Evolutionary conservation across 2,888 invertebrate species (phyloP), one percentile per base, ranked within the genome.

Genomic region (Andrena marginata): DNA sequence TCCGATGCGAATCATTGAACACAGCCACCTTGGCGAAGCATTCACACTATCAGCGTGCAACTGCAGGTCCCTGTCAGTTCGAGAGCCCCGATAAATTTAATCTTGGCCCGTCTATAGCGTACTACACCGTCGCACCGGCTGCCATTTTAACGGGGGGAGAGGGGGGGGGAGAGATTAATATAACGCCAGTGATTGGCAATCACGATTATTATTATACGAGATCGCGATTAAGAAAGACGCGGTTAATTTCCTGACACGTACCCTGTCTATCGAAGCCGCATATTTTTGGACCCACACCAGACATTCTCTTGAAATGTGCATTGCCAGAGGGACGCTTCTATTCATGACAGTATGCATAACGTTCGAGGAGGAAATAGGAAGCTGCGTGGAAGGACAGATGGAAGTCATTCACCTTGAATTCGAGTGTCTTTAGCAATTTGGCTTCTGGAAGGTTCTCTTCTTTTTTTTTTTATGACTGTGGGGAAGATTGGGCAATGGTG

Each of bases 21-120:
- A 54, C 42, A 49, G 13, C 35, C 51, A 69, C n/a, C 54, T 71
- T 26, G 51, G 26, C 59, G 69, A 70, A 77, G 74, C 84, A 77
- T 87, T 87, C 87, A 76, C 51, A 67, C 65, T 75, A 78, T 74
- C 69, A 35, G 1, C 67, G 6, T 33, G 56, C 35, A 20, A 56
- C 33, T 23, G 26, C 29, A 42, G 23, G 42, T 60, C 49, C 20
- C n/a, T 48, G 64, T 63, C 69, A 35, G n/a, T n/a, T 33, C 51
- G 42, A 70, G 48, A 70, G 48, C 5, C 56, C 70, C 67, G 73
- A 87, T 87, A 80, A 85, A 87, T 87, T 87, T 77, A 83, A 87
- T 87, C 77, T 72, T 48, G 65, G 71, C 42, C 31, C 64, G 49
- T 56, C 20, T 54, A 73, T 42, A 64, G 65, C 26, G 54, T 77